Evolutionary conservation across 1,140 invertebrate genomes (phyloP), one percentile per base, ranked within the genome.

Genomic region (Trichonephila clavipes): DNA sequence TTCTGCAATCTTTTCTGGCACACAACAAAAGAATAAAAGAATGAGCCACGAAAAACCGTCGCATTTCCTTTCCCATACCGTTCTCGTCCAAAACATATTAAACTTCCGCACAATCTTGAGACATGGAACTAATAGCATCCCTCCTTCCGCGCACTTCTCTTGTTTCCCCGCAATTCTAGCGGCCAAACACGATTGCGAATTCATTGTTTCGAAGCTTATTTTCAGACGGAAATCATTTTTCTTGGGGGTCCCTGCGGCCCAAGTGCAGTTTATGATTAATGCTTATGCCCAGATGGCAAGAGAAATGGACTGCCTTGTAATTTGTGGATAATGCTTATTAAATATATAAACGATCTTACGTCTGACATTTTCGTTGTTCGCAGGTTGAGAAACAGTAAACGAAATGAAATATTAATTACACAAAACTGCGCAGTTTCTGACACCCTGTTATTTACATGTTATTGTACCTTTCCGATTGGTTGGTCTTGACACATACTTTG

Each of bases 341-440:
- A 90, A 90, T n/a, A 90, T 90, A 90, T 90, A 90, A 90, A 88
- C 66, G 87, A 88, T 72, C 87, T 72, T 51, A 66, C 44, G 62
- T 69, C 66, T 66, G 62, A 69, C 64, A 34, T 51, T 69, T 72
- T 69, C 87, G 40, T 58, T 83, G 82, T 83, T 83, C 28, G 82
- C 82, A 58, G 34, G 24, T 77, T 77, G 72, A 28, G 72, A 77
- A 77, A 77, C 72, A 34, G 28, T 77, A 77, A 77, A 40, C 28
- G 72, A 77, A 77, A 77, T 77, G 72, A 77, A 77, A 77, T 77
- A 77, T 77, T 77, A 77, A 77, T 77, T 77, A 77, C 72, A 77
- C 72, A 77, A 77, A 77, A 77, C 72, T 77, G 5, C 72, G 24
- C 34, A 77, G 72, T 34, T 77, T 77, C 72, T 77, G 72, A 77